phyloP scores from a whole-genome alignment of 1,140 invertebrate species.

The Cyrtorhinus lividipennis region DNA sequence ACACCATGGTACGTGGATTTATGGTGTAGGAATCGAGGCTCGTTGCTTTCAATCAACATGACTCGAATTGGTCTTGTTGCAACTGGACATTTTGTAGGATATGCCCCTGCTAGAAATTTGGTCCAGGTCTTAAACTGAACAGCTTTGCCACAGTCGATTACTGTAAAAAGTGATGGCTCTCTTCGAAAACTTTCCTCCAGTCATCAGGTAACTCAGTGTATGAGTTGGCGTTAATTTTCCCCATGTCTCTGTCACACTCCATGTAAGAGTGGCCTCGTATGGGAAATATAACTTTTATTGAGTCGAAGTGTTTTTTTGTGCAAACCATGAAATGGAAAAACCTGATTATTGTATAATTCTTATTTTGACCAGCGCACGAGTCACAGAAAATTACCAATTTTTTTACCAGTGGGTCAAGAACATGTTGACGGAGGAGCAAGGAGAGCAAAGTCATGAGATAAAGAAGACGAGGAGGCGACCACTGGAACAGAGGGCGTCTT shows the following conservation, averaged over 20 bases:
- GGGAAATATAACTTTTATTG: not conserved
- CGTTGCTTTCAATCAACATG: not conserved
- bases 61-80: constrained; percentile 4
- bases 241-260: not conserved
- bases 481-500: too few species aligned
- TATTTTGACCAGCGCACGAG: not conserved
- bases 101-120: not conserved
- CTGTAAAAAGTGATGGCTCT: too few species aligned
- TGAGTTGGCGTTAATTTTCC: not conserved
- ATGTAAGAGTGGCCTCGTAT: too few species aligned
- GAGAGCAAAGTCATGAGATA: too few species aligned
- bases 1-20: not conserved
- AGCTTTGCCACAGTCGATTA: too few species aligned
- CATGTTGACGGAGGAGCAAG: too few species aligned
- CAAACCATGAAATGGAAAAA: too few species aligned
- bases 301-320: too few species aligned
- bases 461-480: too few species aligned
- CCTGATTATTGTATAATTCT: not conserved
- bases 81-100: not conserved
- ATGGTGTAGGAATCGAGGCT: not conserved
- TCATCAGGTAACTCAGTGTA: not conserved
- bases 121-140: not conserved
- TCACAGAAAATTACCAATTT: not conserved
- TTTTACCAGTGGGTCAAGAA: not conserved
- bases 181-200: not conserved